These are phyloP conservation scores for Nasonia vitripennis DNA, from an alignment of 1,140 invertebrate species.

Conservation along the genomic window DNA sequence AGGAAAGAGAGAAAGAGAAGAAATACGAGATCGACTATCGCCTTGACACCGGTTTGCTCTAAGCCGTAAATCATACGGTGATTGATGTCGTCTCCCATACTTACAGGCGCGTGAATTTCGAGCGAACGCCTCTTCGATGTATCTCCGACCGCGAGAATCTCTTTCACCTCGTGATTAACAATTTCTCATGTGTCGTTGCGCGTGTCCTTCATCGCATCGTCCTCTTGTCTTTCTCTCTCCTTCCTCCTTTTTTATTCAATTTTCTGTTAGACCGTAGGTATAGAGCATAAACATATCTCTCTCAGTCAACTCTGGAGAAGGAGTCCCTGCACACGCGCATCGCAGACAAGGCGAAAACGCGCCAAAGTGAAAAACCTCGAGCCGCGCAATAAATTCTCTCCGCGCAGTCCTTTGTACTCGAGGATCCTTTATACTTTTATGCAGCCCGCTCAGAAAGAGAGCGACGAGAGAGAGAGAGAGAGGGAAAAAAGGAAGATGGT, in stretches of 20 bases:
- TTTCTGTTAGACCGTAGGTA: background rate
- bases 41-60: conserved; percentile 35
- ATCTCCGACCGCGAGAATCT: background rate
- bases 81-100: conserved; percentile 35
- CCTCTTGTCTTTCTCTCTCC: background rate
- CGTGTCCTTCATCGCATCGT: background rate
- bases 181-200: background rate
- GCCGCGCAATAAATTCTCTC: background rate
- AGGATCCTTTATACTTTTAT: conserved; percentile 3
- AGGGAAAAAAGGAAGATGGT: background rate
- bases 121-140: conserved; percentile 7
- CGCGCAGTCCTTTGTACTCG: background rate
- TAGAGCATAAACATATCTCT: background rate
- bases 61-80: conserved; percentile 39
- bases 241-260: conserved; percentile 8
- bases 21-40: conserved; percentile 37
- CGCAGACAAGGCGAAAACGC: background rate
- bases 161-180: conserved; percentile 29
- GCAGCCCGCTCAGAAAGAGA: too few relatives aligned
- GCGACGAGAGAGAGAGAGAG: background rate
- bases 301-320: background rate
- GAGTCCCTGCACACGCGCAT: background rate
- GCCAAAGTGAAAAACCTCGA: background rate
- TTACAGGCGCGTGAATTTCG: conserved; percentile 11
- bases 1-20: background rate